Evolutionary conservation across 2,797 vertebrate species (phyloP), one percentile per base, ranked within the genome.

Genomic region (Mormyrops attenuatus): DNA sequence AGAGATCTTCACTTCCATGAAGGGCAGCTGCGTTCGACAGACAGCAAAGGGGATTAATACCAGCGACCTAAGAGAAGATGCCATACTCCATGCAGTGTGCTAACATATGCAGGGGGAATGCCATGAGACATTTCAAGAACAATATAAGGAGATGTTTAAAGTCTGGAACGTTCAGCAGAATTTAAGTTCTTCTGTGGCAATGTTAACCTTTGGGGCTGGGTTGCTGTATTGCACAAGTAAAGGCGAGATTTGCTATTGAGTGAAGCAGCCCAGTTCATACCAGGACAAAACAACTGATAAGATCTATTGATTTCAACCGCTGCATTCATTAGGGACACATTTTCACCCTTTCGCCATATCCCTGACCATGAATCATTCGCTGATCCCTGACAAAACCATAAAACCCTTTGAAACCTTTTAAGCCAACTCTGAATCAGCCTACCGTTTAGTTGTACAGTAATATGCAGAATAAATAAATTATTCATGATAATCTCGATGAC

Each of bases 1-100:
- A 0, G 97, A 97, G 73, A 99, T 95, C 95, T 97, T 98, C 92
- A 99, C 97, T 95, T 99, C 98, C 96, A 99, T 95, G 95, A 99
- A 99, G 0, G 98, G 98, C 93, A 97, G 97, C 98, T 99, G 95
- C 9, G 91, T 91, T 2, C 30, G 91, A 80, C 44, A 92, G 57
- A 66, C 13, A 41, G 50, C 86, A 89, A 85, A 88, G 52, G 22
- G 53, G 4, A 38, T 89, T 38, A 84, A 89, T 85, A 44, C 38
- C 87, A 2, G 80, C 44, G 17, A 84, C 41, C 2, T 1, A n/a
- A 44, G 17, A 34, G 13, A 73, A 38, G 13, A 30, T 73, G 66
- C 66, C 41, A n/a, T n/a, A 47, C 7, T 47, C 38, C 7, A 80
- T 9, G 47, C n/a, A 30, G 84, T 55, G n/a, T 11, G 20, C n/a